A percentile compares a stretch with the other conserved stretches of the same genome.
Evolutionary conservation across 2,888 invertebrate genomes (phyloP).

Genomic region (Holacanthella duospinosa): DNA sequence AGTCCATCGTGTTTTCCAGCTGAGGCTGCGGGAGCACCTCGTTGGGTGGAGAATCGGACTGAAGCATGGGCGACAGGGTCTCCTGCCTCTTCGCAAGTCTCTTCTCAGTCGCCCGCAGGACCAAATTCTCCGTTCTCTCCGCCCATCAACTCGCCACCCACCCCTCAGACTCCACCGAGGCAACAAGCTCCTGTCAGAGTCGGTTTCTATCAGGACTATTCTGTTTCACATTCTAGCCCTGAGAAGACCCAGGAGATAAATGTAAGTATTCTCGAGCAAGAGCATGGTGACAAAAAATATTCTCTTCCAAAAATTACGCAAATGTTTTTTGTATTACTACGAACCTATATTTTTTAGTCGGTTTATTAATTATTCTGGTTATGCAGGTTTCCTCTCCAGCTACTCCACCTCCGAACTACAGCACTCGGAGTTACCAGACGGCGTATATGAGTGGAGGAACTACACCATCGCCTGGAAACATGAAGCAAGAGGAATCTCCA

Average conservation of each 20-base stretch:
- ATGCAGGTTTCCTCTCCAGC: too few relatives aligned
- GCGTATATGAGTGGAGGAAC: too few relatives aligned
- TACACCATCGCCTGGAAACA: neutral
- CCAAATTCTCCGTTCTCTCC: conserved; percentile 37
- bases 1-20: conserved; percentile 66
- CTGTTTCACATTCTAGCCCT: conserved; percentile 36
- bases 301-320: too few relatives aligned
- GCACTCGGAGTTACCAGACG: neutral
- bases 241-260: conserved; percentile 34
- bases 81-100: conserved; percentile 48
- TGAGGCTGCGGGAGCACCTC: conserved; percentile 27
- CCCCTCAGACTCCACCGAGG: conserved; percentile 47
- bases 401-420: conserved; percentile 12
- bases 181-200: conserved; percentile 69
- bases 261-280: too few relatives aligned
- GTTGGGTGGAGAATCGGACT: conserved; percentile 46
- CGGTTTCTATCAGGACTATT: conserved; percentile 70
- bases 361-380: too few relatives aligned
- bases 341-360: too few relatives aligned
- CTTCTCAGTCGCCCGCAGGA: conserved; percentile 36
- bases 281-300: too few relatives aligned
- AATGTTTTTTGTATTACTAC: too few relatives aligned
- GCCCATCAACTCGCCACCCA: conserved; percentile 45
- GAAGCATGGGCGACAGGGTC: conserved; percentile 55
- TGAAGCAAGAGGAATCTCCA: neutral